Evolutionary conservation across 2,888 invertebrate species (phyloP), one percentile per base, ranked within the genome.

Genomic region (Melipona bicolor): DNA sequence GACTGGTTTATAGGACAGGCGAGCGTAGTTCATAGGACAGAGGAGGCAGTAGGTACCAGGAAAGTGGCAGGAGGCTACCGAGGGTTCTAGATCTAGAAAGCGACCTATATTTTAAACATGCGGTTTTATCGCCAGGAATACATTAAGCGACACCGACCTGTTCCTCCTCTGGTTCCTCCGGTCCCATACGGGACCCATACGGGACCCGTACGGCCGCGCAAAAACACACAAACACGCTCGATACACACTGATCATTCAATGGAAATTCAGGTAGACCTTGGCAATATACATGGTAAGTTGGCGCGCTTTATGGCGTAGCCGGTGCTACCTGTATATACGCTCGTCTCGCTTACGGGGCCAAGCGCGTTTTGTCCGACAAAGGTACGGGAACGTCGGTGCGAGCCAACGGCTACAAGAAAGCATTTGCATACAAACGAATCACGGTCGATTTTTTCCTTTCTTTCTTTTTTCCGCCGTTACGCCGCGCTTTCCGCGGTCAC

Each of bases 361-460:
- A 19, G 83, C 86, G 83, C 88, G 84, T 89, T 90, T 90, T 87
- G 88, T 86, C 83, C 87, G 81, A 90, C 90, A 90, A 90, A 88
- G 89, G 88, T 84, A 84, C 83, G 83, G 87, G 70, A 43, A 67
- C 76, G 84, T 64, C 77, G 75, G 81, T 81, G 82, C 88, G 77
- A 88, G 81, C 81, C 89, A 79, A 76, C 81, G 76, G 83, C 86
- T 88, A 90, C 91, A 91, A 90, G 90, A 84, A 87, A 83, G 75
- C 86, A 90, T 91, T 90, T 90, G 89, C 91, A 91, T 91, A 90
- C 90, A 90, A 91, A 90, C 90, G 91, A 91, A 89, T 89, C 89
- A 89, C 85, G 75, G 77, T 69, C 83, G 77, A 43, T 43, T 43
- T 43, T 11, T 43, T 43, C 11, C 0, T 9, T 43, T 43, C 11